Evolutionary conservation across 2,113 vertebrate species (phyloP).

Genomic region (Tyto alba): DNA sequence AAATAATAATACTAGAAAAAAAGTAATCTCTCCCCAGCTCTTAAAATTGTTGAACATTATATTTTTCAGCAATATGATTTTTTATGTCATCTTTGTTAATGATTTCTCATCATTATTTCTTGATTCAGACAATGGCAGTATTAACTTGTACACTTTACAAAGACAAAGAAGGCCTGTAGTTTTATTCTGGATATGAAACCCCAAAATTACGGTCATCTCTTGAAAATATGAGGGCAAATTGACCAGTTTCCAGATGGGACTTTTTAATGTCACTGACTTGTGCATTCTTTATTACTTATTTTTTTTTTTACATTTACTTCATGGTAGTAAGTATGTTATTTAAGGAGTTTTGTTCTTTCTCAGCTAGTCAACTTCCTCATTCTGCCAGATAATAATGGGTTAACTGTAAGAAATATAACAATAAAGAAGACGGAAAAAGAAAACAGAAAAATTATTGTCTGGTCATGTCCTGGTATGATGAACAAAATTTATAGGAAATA

Average conservation of each 20-base stretch:
- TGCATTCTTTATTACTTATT: neutral
- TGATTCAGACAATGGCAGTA: neutral
- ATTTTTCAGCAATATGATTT: accelerated
- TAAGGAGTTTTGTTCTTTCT: neutral
- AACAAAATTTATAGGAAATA: neutral
- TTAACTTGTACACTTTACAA: neutral
- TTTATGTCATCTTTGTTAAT: neutral
- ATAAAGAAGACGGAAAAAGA: neutral
- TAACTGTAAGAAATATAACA: neutral
- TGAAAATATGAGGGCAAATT: neutral
- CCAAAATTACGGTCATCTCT: neutral
- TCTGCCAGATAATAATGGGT: neutral
- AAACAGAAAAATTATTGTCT: neutral
- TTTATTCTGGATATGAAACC: neutral
- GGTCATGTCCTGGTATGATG: neutral
- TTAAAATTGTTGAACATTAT: neutral
- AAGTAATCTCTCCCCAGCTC: neutral
- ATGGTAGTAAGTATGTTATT: neutral
- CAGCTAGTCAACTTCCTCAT: neutral
- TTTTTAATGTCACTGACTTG: neutral
- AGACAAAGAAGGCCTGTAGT: neutral
- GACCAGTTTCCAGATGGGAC: neutral
- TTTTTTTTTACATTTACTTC: neutral
- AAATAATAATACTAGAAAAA: neutral
- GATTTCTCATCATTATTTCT: neutral